These are phyloP conservation scores for Gulo gulo DNA, from an alignment of 2,113 vertebrate species.

Conservation along the genomic window DNA sequence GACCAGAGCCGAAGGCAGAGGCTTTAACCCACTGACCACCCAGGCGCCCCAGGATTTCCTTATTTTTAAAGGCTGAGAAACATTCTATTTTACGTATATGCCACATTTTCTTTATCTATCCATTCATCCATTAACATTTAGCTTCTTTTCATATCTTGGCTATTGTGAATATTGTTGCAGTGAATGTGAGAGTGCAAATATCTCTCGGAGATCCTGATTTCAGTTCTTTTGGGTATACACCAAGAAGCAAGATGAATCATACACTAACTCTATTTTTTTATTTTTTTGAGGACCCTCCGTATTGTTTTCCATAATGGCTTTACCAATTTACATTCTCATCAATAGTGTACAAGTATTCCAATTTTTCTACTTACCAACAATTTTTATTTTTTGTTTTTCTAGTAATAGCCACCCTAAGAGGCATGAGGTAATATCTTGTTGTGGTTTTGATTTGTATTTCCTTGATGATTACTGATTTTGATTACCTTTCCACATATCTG, in stretches of 20 bases:
- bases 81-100: not conserved
- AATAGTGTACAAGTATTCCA: not conserved
- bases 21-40: no score
- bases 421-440: not conserved
- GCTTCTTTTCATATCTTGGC: not conserved
- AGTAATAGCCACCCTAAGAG: not conserved
- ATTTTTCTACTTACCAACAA: not conserved
- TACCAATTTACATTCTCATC: not conserved
- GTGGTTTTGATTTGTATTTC: not conserved
- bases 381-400: not conserved
- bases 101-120: not conserved
- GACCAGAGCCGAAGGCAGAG: no score
- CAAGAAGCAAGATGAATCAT: not conserved
- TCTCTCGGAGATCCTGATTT: not conserved
- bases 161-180: not conserved
- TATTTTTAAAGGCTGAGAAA: not conserved
- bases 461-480: not conserved
- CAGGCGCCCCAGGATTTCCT: not conserved
- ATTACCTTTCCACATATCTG: not conserved
- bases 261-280: not conserved
- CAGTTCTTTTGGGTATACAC: not conserved
- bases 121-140: not conserved
- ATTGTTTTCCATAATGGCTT: not conserved
- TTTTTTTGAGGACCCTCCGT: not conserved
- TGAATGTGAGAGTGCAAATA: not conserved